Conservation (phyloP, 2,113 vertebrate species). For the Pseudorhombus dupliciocellatus region DNA sequence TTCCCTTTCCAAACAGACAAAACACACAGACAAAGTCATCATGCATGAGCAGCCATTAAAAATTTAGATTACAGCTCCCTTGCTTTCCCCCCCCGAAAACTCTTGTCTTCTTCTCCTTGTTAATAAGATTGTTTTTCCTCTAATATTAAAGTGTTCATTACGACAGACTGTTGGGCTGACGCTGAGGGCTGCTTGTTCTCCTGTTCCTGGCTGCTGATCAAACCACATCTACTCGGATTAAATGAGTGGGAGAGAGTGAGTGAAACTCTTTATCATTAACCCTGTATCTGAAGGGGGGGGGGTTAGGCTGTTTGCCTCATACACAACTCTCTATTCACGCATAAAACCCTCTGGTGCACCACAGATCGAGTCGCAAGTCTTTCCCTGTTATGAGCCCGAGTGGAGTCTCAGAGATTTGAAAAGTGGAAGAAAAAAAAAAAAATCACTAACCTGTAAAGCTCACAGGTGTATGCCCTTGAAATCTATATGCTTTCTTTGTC, state of each 20-base stretch:
- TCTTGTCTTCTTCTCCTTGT: constrained; percentile 58
- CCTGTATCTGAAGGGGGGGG: constrained; percentile 35
- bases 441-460: not conserved
- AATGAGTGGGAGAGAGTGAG: constrained; percentile 18
- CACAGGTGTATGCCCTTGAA: constrained; percentile 3
- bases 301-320: constrained; percentile 49
- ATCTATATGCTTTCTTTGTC: constrained; percentile 11
- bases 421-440: no score
- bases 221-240: constrained; percentile 60
- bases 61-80: constrained; percentile 73
- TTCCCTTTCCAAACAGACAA: constrained; percentile 63
- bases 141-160: constrained; percentile 75
- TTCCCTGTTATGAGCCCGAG: constrained; percentile 13
- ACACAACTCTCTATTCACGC: constrained; percentile 42
- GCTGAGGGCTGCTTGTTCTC: constrained; percentile 54
- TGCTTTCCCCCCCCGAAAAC: constrained; percentile 40
- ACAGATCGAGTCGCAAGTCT: constrained; percentile 33
- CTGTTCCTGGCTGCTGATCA: constrained; percentile 63
- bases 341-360: constrained; percentile 16
- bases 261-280: constrained; percentile 66
- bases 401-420: not conserved
- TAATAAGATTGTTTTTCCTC: constrained; percentile 69
- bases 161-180: constrained; percentile 58
- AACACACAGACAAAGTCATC: constrained; percentile 61
- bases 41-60: constrained; percentile 72